Conservation (phyloP, 2,797 vertebrate species). For the Hipposideros larvatus region DNA sequence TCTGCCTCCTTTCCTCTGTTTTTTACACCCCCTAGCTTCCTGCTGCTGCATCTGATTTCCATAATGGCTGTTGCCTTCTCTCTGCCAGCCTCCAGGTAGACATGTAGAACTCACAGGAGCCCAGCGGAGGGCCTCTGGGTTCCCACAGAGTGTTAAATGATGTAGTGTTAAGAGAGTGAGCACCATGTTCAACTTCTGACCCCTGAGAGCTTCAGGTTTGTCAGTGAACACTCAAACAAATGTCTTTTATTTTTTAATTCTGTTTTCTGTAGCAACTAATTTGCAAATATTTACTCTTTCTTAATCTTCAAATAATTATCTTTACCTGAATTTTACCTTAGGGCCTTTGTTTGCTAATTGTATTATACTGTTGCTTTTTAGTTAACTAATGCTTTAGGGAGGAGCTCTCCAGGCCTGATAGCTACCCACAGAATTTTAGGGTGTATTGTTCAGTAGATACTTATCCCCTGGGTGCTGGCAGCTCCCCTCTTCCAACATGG, state of each 20-base stretch:
- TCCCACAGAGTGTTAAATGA: neutral
- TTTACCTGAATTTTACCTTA: slow-evolving; percentile 19
- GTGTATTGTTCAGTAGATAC: neutral
- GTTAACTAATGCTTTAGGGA: neutral
- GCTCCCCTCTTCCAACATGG: neutral
- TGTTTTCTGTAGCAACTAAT: neutral
- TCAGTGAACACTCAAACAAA: neutral
- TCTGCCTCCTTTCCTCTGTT: neutral
- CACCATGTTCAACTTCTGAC: neutral
- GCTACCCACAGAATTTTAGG: neutral
- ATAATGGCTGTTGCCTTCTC: neutral
- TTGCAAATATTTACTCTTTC: slow-evolving; percentile 24
- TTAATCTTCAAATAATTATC: slow-evolving; percentile 7
- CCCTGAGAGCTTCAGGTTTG: neutral
- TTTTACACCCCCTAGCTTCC: neutral
- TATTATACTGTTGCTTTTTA: neutral
- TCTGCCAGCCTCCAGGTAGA: neutral
- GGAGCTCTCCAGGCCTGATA: neutral
- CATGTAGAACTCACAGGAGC: neutral
- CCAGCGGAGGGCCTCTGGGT: neutral
- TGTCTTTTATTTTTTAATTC: neutral
- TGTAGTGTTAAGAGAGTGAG: neutral
- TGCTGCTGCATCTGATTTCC: neutral
- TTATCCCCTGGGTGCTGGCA: neutral
- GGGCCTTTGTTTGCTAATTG: neutral